Conservation (phyloP, 2,113 vertebrate species). For the Nibea coibor region DNA sequence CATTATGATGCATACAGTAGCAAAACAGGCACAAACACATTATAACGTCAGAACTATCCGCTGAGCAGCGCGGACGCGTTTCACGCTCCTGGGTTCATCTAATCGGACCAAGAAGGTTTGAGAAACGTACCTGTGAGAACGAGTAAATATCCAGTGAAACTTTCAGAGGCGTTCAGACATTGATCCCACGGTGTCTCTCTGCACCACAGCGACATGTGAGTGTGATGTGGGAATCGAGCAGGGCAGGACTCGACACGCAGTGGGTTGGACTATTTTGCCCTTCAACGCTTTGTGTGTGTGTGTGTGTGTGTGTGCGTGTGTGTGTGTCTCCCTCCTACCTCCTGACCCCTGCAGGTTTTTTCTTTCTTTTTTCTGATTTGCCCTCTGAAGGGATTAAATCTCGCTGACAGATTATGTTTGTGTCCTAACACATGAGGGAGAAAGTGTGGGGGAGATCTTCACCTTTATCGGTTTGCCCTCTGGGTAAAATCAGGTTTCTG, state of each 20-base stretch:
- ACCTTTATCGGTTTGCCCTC: conserved; percentile 27
- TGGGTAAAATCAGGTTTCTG: neutral
- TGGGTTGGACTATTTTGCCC: conserved; percentile 69
- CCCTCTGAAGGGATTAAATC: neutral
- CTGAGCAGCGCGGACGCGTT: neutral
- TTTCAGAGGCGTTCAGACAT: neutral
- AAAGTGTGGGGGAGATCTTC: conserved; percentile 19
- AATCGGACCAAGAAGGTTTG: no score
- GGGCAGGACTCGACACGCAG: conserved; percentile 73
- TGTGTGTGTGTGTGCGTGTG: no score
- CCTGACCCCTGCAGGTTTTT: neutral
- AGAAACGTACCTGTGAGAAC: conserved; percentile 31
- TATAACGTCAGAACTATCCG: no score
- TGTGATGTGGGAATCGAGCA: conserved; percentile 50
- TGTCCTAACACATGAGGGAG: conserved; percentile 4
- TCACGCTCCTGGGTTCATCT: neutral
- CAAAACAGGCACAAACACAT: neutral
- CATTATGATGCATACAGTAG: neutral
- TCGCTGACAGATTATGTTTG: neutral
- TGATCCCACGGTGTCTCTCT: conserved; percentile 32
- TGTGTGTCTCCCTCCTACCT: neutral
- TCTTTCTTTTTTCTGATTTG: neutral
- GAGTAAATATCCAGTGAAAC: conserved; percentile 33
- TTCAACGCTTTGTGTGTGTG: conserved; percentile 16
- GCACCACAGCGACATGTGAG: conserved; percentile 46